Evolutionary conservation across 2,797 vertebrate species (phyloP).

Genomic region (Podargus strigoides): DNA sequence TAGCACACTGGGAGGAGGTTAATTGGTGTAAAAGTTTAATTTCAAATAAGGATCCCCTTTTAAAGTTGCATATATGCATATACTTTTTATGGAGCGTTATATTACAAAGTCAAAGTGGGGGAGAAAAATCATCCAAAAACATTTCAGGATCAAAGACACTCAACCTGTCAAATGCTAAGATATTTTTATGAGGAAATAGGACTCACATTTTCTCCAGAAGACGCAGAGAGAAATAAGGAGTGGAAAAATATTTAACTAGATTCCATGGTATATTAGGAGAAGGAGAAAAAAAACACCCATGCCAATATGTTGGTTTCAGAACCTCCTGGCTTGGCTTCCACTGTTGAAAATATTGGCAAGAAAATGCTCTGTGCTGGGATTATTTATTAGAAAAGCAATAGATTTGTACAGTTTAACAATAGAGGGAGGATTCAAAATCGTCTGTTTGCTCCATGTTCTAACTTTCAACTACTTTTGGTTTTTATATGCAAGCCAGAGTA

Average conservation of each 20-base stretch:
- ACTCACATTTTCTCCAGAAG: conserved; percentile 72
- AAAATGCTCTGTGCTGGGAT: conserved; percentile 27
- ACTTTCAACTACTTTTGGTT: conserved; percentile 59
- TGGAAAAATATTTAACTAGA: conserved; percentile 72
- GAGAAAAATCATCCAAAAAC: conserved; percentile 59
- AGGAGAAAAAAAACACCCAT: neutral
- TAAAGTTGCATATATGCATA: conserved; percentile 69
- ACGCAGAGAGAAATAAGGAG: conserved; percentile 65
- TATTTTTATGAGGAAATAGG: conserved; percentile 72
- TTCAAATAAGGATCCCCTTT: conserved; percentile 70
- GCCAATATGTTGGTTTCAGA: conserved; percentile 65
- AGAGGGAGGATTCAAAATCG: conserved; percentile 22
- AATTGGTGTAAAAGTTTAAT: conserved; percentile 70
- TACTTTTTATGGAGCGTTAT: conserved; percentile 64
- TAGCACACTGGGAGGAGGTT: conserved; percentile 58
- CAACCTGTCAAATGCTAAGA: conserved; percentile 69
- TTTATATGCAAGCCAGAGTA: conserved; percentile 27
- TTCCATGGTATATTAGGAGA: conserved; percentile 62
- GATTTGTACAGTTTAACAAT: conserved; percentile 53
- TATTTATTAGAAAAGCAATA: conserved; percentile 55
- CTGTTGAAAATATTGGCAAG: conserved; percentile 55
- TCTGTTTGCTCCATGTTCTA: conserved; percentile 9
- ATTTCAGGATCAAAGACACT: conserved; percentile 69
- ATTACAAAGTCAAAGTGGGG: conserved; percentile 69
- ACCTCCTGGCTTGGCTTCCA: conserved; percentile 51